Evolutionary conservation across 2,888 invertebrate genomes (phyloP).

Genomic region (Melieria omissa): DNA sequence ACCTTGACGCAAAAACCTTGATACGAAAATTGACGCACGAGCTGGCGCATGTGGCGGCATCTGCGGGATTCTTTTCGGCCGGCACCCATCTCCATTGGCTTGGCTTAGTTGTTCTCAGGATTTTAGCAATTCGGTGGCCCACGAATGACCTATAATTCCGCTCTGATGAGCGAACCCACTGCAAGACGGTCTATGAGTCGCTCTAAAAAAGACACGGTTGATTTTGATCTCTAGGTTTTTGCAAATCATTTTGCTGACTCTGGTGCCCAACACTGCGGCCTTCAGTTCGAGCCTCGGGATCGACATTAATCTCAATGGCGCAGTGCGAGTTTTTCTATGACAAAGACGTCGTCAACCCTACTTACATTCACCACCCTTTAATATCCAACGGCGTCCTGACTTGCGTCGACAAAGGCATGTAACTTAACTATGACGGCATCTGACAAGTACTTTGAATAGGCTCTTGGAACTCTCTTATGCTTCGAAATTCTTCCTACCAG

Average conservation of each 20-base stretch:
- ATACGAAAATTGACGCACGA: too few relatives aligned
- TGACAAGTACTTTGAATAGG: too few relatives aligned
- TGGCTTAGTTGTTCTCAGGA: slow-evolving; percentile 29
- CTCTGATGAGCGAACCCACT: slow-evolving; percentile 24
- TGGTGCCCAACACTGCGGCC: too few relatives aligned
- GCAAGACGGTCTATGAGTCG: slow-evolving; percentile 19
- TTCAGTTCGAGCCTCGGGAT: slow-evolving; percentile 35
- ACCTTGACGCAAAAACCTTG: too few relatives aligned
- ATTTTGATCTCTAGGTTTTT: too few relatives aligned
- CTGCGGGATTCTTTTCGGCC: slow-evolving; percentile 46
- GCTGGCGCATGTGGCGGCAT: slow-evolving; percentile 41
- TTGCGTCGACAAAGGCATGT: neutral
- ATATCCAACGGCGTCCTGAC: slow-evolving; percentile 25
- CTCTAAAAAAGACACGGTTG: too few relatives aligned
- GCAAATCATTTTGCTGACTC: too few relatives aligned
- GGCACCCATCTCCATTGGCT: slow-evolving; percentile 48
- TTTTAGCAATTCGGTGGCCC: slow-evolving; percentile 29
- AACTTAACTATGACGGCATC: too few relatives aligned
- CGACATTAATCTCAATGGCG: slow-evolving; percentile 34
- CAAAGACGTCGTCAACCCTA: slow-evolving; percentile 19
- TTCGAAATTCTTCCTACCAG: too few relatives aligned
- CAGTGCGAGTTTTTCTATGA: slow-evolving; percentile 28
- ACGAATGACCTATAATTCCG: too few relatives aligned
- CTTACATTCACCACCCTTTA: slow-evolving; percentile 4
- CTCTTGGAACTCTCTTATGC: too few relatives aligned